Evolutionary conservation across 2,113 vertebrate species (phyloP).

Genomic region (Actenoides lindsayi): DNA sequence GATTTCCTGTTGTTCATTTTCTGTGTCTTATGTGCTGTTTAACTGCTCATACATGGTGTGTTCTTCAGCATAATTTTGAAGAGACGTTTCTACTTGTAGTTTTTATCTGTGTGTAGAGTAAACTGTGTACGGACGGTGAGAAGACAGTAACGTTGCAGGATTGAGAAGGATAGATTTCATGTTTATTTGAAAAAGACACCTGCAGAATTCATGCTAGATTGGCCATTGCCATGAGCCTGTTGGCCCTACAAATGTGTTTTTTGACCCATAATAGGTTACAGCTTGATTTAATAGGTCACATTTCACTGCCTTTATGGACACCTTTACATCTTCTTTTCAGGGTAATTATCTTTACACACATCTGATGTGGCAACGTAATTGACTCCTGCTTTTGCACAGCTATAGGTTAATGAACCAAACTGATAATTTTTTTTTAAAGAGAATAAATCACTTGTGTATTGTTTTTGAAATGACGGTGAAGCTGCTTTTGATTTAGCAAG

Average conservation of each 20-base stretch:
- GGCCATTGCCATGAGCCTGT: slow-evolving; percentile 61
- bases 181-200: slow-evolving; percentile 72
- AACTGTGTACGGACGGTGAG: background rate
- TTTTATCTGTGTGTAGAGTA: background rate
- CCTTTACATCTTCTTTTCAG: slow-evolving; percentile 78
- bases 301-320: slow-evolving; percentile 79
- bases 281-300: slow-evolving; percentile 82
- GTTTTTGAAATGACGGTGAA: slow-evolving; percentile 62
- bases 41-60: background rate
- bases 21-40: background rate
- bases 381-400: slow-evolving; percentile 73
- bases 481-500: slow-evolving; percentile 56
- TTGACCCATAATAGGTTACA: slow-evolving; percentile 79
- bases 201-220: slow-evolving; percentile 79
- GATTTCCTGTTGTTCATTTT: background rate
- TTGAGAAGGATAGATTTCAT: slow-evolving; percentile 38
- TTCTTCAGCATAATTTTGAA: background rate
- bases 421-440: slow-evolving; percentile 64
- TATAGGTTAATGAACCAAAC: slow-evolving; percentile 79
- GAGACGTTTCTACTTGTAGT: background rate
- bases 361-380: slow-evolving; percentile 76
- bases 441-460: slow-evolving; percentile 70
- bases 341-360: slow-evolving; percentile 80
- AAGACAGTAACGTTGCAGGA: background rate
- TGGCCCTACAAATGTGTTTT: slow-evolving; percentile 77